Evolutionary conservation across 1,140 invertebrate genomes (phyloP).

Genomic region (Cydia fagiglandana): DNA sequence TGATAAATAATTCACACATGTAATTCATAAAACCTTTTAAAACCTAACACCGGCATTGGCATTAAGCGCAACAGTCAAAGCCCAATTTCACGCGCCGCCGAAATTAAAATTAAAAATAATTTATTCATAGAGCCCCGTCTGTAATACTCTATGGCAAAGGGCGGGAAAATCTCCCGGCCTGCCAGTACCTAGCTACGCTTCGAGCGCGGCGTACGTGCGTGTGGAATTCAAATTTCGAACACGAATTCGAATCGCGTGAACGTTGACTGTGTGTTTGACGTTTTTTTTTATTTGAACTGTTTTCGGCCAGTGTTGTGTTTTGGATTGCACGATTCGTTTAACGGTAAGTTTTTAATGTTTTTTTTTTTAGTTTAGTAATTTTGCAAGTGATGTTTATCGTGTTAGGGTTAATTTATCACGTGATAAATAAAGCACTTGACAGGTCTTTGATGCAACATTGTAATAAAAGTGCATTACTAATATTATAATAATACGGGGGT

Average conservation of each 20-base stretch:
- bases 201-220: not conserved
- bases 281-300: conserved; percentile 11
- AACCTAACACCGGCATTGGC: not conserved
- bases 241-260: conserved; percentile 1
- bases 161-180: conserved; percentile 20
- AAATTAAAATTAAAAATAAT: conserved; percentile 15
- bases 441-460: not conserved
- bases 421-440: not conserved
- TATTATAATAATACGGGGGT: too few relatives aligned
- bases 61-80: conserved; percentile 6
- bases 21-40: not conserved
- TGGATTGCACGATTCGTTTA: conserved; percentile 34
- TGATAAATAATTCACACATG: not conserved
- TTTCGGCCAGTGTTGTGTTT: conserved; percentile 27
- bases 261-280: not conserved
- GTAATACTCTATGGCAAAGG: conserved; percentile 11
- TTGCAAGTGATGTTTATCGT: not conserved
- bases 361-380: not conserved
- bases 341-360: conserved; percentile 30
- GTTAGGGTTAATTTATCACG: not conserved
- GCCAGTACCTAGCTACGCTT: conserved; percentile 16
- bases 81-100: conserved; percentile 9
- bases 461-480: not conserved
- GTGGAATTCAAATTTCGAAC: conserved; percentile 17
- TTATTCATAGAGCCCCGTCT: conserved; percentile 23